phyloP scores from a whole-genome alignment of 1,140 invertebrate species.

The Parasteatoda tepidariorum region DNA sequence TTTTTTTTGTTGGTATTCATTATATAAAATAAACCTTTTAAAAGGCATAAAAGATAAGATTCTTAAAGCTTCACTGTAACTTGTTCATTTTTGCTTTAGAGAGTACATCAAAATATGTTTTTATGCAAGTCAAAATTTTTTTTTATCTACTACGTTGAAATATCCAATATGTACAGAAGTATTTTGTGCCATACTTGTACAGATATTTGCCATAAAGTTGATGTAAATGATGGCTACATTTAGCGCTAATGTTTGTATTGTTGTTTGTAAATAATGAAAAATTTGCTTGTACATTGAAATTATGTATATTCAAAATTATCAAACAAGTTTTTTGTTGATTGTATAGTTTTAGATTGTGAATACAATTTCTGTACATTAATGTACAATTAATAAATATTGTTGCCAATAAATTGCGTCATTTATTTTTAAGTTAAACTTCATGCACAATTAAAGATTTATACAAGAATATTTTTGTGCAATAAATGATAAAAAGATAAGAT shows the following conservation, averaged over 20 bases:
- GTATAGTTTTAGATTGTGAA: constrained; percentile 44
- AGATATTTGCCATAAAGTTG: neutral
- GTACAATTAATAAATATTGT: constrained; percentile 42
- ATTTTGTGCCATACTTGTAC: constrained; percentile 53
- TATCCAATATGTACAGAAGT: too few relatives aligned
- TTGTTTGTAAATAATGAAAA: constrained; percentile 11
- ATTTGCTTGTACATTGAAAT: neutral
- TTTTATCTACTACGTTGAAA: too few relatives aligned
- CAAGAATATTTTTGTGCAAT: too few relatives aligned
- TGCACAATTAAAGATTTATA: too few relatives aligned
- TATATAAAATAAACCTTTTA: too few relatives aligned
- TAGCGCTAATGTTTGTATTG: neutral
- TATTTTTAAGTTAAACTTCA: neutral
- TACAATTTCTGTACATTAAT: constrained; percentile 20
- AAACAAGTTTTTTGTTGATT: neutral
- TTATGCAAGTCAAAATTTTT: too few relatives aligned
- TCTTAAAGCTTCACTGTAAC: too few relatives aligned
- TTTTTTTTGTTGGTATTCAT: too few relatives aligned
- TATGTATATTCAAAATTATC: neutral
- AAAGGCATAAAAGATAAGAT: too few relatives aligned
- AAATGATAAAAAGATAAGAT: too few relatives aligned
- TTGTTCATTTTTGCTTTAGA: too few relatives aligned
- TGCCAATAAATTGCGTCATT: neutral
- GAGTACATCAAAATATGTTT: too few relatives aligned
- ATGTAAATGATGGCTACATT: neutral